These are phyloP conservation scores for Hypomecis atomaria DNA, from an alignment of 2,888 invertebrate species.

Conservation along the genomic window DNA sequence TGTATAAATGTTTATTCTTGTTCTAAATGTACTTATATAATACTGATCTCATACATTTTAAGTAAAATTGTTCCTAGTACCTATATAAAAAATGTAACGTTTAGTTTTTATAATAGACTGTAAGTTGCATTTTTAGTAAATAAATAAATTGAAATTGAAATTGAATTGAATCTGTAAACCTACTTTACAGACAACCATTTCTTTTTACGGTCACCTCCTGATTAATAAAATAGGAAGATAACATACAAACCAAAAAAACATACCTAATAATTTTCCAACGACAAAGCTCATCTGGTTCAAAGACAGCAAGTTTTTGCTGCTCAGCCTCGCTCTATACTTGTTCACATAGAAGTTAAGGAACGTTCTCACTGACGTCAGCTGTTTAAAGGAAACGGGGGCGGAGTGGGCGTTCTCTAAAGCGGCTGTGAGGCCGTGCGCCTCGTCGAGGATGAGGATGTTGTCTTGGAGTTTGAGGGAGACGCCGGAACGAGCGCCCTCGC, in stretches of 20 bases:
- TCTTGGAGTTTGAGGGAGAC: slow-evolving; percentile 83
- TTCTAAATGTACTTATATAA: too few species aligned
- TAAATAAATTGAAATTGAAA: too few species aligned
- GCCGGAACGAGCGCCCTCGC: slow-evolving; percentile 72
- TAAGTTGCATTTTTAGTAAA: too few species aligned
- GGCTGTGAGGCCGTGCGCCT: slow-evolving; percentile 98
- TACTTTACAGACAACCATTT: neutral
- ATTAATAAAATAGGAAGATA: neutral
- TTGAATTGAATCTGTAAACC: too few species aligned
- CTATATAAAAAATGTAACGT: too few species aligned
- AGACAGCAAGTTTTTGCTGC: slow-evolving; percentile 90
- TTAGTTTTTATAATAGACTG: too few species aligned
- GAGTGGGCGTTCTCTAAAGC: slow-evolving; percentile 95
- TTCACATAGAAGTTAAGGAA: slow-evolving; percentile 89
- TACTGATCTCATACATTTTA: too few species aligned
- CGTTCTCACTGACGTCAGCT: slow-evolving; percentile 86
- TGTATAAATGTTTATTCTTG: too few species aligned
- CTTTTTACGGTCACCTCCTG: neutral
- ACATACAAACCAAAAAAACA: slow-evolving; percentile 42
- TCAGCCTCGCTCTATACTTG: slow-evolving; percentile 89
- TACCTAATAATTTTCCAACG: slow-evolving; percentile 86
- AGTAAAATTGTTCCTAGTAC: too few species aligned
- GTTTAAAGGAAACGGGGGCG: slow-evolving; percentile 87
- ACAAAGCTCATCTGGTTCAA: slow-evolving; percentile 93
- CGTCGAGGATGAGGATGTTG: slow-evolving; percentile 95